These are phyloP conservation scores for Cyanoramphus novaezelandiae DNA, from an alignment of 2,113 vertebrate genomes.

Conservation along the genomic window DNA sequence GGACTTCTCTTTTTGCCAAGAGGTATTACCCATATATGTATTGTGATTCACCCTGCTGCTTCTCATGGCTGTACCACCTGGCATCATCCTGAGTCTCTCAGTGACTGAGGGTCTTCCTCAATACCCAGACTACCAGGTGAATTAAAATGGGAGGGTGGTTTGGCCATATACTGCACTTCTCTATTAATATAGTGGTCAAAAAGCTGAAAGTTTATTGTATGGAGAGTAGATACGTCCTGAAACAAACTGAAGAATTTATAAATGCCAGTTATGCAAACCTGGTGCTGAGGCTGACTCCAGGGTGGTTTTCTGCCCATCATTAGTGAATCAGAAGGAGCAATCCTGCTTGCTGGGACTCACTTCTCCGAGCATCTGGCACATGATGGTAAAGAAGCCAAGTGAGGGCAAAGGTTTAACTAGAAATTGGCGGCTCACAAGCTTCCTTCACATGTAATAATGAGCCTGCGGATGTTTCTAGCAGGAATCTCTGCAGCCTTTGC, in stretches of 20 bases:
- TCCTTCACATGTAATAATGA: slow-evolving; percentile 34
- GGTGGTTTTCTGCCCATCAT: not conserved
- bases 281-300: not conserved
- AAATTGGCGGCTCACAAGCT: slow-evolving; percentile 41
- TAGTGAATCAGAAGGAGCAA: slow-evolving; percentile 1
- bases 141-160: not conserved
- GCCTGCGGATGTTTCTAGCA: not conserved
- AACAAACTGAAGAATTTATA: not conserved
- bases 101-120: not conserved
- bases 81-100: not conserved
- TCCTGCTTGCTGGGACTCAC: slow-evolving; percentile 10
- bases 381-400: slow-evolving; percentile 39
- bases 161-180: not conserved
- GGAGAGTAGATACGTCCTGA: not conserved
- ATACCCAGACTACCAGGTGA: not conserved
- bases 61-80: not conserved
- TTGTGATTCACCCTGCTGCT: not conserved
- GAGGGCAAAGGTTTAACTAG: slow-evolving; percentile 50
- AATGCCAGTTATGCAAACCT: not conserved
- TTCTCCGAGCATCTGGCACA: slow-evolving; percentile 46
- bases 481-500: slow-evolving; percentile 17
- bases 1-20: not conserved
- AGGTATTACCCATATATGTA: not conserved
- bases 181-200: not conserved
- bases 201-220: not conserved